Base-by-base conservation (phyloP, 2,113 vertebrate genomes). In the Etia nguti region DNA sequence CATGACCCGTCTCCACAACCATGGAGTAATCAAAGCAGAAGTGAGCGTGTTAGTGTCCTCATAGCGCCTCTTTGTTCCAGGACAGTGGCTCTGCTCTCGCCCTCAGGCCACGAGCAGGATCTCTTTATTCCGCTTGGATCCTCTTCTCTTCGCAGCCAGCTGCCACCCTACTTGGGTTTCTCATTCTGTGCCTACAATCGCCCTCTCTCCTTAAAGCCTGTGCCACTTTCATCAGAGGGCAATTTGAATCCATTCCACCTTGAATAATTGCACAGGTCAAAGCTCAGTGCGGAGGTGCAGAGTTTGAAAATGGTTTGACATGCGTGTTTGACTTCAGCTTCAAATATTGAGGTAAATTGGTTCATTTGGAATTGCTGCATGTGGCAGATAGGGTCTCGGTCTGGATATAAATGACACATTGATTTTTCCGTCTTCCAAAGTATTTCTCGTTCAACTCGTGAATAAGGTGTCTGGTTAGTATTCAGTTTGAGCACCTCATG, bases 201-300 rank as follows among this genome's bases (percentile, higher is more conserved):
- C 79, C 62, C 82, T 79, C 81, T 85, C 85, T 81, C 70, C 89
- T 91, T 86, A 89, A 31, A 92, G 82, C 84, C 79, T 87, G 79
- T 73, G 85, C 88, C 86, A 84, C 89, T 91, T 93, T 84, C 83
- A 94, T 92, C 86, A 81, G 79, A 54, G 52, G 57, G 48, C 84
- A 73, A 86, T 84, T 87, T 88, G 77, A 93, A 92, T 92, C 89
- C 81, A 89, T 94, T 90, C 83, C 86, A 91, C 90, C 91, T 90
- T 92, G 88, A 92, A 92, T 95, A 93, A 94, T 91, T 90, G 73
- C 55, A 75, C 77, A 59, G 93, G 93, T 92, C 88, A 92, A 84
- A 88, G 31, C 87, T 80, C 68, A 84, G 62, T 55, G 84, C 56
- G 87, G 22, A 88, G 89, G 26, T 8, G 20, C 56, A 77, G 24